Evolutionary conservation across 2,113 vertebrate species (phyloP).

Genomic region (Chionomys nivalis): DNA sequence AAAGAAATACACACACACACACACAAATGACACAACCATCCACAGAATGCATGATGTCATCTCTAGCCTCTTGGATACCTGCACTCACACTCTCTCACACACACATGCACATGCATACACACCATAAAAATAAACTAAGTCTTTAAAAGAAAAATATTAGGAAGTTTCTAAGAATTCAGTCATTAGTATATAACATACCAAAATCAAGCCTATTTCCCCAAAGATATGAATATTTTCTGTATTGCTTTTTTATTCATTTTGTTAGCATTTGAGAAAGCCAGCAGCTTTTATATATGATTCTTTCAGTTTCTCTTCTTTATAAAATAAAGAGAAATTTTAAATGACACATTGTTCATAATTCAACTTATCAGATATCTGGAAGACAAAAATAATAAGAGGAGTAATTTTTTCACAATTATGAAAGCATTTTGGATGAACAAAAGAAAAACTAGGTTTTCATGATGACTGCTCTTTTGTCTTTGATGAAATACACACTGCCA

Average conservation of each 20-base stretch:
- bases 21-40: neutral
- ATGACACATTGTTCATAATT: neutral
- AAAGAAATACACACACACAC: neutral
- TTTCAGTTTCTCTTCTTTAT: constrained; percentile 46
- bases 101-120: neutral
- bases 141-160: neutral
- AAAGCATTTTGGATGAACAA: constrained; percentile 32
- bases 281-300: constrained; percentile 29
- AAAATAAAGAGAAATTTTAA: constrained; percentile 26
- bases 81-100: neutral
- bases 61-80: neutral
- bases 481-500: constrained; percentile 17
- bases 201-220: constrained; percentile 10
- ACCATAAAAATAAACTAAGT: neutral
- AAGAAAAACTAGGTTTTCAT: neutral
- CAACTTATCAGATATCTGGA: neutral
- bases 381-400: neutral
- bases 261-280: constrained; percentile 15
- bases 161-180: neutral
- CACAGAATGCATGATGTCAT: neutral
- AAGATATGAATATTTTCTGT: neutral
- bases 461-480: constrained; percentile 32
- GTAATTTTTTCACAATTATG: neutral
- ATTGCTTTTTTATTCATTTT: constrained; percentile 6
- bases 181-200: neutral